Base-by-base conservation (phyloP, 2,797 vertebrate genomes). In the Sebastes melanostomus region DNA sequence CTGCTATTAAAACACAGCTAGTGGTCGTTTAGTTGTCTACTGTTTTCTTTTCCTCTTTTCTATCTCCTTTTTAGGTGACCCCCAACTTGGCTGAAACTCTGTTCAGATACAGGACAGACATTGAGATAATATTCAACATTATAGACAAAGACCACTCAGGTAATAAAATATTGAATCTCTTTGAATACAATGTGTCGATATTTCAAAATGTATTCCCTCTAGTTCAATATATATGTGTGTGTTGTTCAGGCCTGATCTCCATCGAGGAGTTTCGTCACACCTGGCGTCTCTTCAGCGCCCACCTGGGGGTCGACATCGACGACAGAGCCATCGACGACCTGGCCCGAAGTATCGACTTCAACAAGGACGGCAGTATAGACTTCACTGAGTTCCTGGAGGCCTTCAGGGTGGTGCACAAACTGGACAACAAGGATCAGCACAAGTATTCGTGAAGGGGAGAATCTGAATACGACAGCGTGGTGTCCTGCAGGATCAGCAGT, bases 311-410 rank as follows among this genome's bases (percentile, higher is more conserved):
- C 3, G 84, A 91, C 5, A 91, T 96, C 8, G 86, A 96, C 1
- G 94, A 98, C 76, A 70, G 89, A 13, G 93, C 97, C 74, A 93
- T 99, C 7, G 96, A 98, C 59, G 97, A 97, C 73, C 92, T 99
- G 76, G 96, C 97, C 6, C 95, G 94, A 76, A 96, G 93, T 88
- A 98, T 99, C 55, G 98, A 99, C 91, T 96, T 97, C 88, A 99
- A 99, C 95, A 98, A 97, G 90, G 98, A 99, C 2, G 98, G 97
- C 89, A 96, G 96, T 82, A 99, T 99, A 60, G 98, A 99, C 93
- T 99, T 99, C 89, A 98, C 93, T 9, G 98, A 99, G 94, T 99
- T 99, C 90, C 93, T 99, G 54, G 97, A 98, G 89, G 98, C 98
- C 66, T 99, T 99, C 88, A 95, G 97, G 2, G 95, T 98, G 54